phyloP scores from a whole-genome alignment of 1,140 invertebrate genomes.

The Chironomus tepperi region DNA sequence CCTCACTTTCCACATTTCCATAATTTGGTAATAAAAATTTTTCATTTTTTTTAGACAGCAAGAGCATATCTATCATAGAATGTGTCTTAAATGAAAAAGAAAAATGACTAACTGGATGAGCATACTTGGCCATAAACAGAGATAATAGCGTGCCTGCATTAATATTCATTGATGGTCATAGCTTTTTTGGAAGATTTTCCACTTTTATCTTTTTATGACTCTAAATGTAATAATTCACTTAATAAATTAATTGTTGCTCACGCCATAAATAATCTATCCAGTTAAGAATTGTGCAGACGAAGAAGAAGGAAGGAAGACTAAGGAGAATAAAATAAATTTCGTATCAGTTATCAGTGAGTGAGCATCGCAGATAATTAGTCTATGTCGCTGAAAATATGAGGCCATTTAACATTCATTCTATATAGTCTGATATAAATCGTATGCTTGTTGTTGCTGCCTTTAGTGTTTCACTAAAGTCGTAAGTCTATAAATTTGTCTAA shows the following conservation, averaged over 20 bases:
- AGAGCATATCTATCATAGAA: no score
- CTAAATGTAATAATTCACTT: neutral
- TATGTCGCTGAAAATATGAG: conserved; percentile 7
- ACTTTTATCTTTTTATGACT: neutral
- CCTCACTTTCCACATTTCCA: no score
- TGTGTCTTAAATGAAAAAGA: no score
- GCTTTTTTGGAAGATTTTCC: no score
- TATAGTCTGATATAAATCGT: neutral
- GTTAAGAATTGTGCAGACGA: neutral
- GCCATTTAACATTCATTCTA: neutral
- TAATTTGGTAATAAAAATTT: no score
- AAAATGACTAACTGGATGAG: no score
- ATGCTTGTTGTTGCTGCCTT: neutral
- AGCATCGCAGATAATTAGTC: conserved; percentile 7
- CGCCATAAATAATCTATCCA: conserved; percentile 1
- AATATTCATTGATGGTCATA: no score
- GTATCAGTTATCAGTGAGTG: conserved; percentile 7
- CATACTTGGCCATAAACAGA: no score
- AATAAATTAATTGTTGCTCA: conserved; percentile 14
- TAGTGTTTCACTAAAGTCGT: neutral
- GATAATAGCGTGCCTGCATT: no score
- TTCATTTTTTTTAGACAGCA: no score
- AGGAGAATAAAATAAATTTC: neutral
- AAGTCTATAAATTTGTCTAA: no score
- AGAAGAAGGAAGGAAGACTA: neutral